These are phyloP conservation scores for Sceloporus undulatus DNA, from an alignment of 2,113 vertebrate genomes.

Conservation along the genomic window DNA sequence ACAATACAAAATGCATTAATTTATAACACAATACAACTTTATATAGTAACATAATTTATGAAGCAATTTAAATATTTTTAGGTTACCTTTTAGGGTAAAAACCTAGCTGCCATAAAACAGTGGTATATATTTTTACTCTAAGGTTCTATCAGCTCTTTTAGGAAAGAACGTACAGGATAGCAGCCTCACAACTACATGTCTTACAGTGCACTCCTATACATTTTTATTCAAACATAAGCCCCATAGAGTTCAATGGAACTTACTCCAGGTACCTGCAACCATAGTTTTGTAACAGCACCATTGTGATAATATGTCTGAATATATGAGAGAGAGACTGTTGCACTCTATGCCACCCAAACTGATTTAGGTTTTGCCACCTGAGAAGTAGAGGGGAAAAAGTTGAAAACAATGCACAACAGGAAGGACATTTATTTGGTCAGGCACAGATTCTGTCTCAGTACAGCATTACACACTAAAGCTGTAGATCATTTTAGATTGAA, in stretches of 20 bases:
- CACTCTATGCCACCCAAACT: neutral
- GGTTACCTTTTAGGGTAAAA: neutral
- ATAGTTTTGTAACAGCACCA: neutral
- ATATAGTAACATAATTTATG: neutral
- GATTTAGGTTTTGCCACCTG: neutral
- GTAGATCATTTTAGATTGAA: too few relatives aligned
- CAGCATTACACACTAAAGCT: too few relatives aligned
- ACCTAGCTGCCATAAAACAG: neutral
- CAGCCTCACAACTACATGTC: neutral
- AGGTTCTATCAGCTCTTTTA: neutral
- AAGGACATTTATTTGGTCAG: too few relatives aligned
- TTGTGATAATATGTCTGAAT: neutral
- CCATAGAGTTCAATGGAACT: neutral
- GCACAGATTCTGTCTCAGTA: too few relatives aligned
- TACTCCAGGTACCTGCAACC: neutral
- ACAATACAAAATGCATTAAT: neutral
- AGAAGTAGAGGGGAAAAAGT: neutral
- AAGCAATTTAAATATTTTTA: neutral
- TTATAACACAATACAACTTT: too few relatives aligned
- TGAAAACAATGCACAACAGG: neutral
- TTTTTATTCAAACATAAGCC: too few relatives aligned
- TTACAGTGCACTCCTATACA: neutral
- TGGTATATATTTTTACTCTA: neutral
- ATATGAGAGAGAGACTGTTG: neutral
- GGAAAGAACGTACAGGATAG: neutral